Conservation (phyloP, 2,113 vertebrate genomes). For the Abramis brama region DNA sequence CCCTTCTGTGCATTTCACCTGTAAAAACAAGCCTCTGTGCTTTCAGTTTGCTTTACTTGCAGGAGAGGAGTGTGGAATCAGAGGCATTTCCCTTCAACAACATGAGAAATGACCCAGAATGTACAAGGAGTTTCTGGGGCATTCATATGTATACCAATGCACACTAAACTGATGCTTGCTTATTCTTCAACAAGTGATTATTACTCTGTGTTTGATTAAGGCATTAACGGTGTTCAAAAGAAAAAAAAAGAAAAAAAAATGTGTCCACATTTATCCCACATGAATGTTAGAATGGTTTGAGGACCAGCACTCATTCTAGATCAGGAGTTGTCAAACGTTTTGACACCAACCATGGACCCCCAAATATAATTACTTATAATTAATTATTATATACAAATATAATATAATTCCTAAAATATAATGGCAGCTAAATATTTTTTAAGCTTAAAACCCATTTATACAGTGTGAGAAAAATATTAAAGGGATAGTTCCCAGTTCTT, state of each 20-base stretch:
- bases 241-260: too few species aligned
- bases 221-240: too few species aligned
- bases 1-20: conserved; percentile 84
- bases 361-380: too few species aligned
- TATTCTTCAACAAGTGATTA: background rate
- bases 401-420: background rate
- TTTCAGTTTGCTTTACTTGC: conserved; percentile 66
- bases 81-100: conserved; percentile 57
- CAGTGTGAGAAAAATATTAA: background rate
- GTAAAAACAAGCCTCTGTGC: conserved; percentile 72
- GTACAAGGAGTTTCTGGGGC: conserved; percentile 4
- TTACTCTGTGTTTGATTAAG: conserved; percentile 19
- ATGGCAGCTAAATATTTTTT: background rate
- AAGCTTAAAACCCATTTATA: background rate
- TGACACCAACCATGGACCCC: background rate
- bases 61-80: conserved; percentile 54
- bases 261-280: background rate
- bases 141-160: background rate
- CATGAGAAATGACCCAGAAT: conserved; percentile 26
- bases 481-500: background rate
- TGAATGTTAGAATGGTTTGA: background rate
- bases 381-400: too few species aligned
- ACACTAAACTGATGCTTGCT: conserved; percentile 15
- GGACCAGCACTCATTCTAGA: background rate
- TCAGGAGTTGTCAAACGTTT: background rate